These are phyloP conservation scores for Pantherophis vulpinus DNA, from an alignment of 2,797 vertebrate genomes.

Conservation along the genomic window DNA sequence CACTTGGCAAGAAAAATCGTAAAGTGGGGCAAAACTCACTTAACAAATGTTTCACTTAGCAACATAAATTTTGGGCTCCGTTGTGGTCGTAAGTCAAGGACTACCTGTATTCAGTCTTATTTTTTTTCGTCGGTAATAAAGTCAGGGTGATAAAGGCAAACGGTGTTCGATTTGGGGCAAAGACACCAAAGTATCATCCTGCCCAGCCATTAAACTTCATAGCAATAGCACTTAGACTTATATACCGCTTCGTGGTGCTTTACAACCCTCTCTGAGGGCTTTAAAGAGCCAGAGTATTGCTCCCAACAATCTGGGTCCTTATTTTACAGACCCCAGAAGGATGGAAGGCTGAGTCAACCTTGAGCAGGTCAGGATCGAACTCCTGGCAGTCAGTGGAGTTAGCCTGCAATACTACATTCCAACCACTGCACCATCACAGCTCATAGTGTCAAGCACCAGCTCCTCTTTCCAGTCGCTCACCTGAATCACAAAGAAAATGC, in stretches of 20 bases:
- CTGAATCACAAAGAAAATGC: not conserved
- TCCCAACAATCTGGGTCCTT: not conserved
- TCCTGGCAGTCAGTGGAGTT: not conserved
- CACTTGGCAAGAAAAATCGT: not conserved
- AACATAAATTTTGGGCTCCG: not conserved
- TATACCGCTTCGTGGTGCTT: not conserved
- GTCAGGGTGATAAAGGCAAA: not conserved
- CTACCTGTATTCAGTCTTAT: not conserved
- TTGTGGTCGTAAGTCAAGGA: not conserved
- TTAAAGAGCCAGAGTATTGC: not conserved
- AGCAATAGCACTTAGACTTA: not conserved
- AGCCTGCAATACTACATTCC: not conserved
- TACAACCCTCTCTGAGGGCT: not conserved
- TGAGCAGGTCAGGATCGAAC: not conserved
- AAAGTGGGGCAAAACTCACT: not conserved
- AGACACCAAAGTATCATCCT: not conserved
- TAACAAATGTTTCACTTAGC: not conserved
- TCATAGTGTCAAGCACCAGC: not conserved
- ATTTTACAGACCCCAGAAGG: not conserved
- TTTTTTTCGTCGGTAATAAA: not conserved
- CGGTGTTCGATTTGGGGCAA: not conserved
- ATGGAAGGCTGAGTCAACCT: not conserved
- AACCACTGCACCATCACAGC: too few relatives aligned
- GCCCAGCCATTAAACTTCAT: not conserved
- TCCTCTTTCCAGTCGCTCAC: not conserved